Percentiles rank a stretch among this genome's conserved stretches.
phyloP scores from a whole-genome alignment of 2,888 invertebrate genomes.

The Lepeophtheirus nordmannii region DNA sequence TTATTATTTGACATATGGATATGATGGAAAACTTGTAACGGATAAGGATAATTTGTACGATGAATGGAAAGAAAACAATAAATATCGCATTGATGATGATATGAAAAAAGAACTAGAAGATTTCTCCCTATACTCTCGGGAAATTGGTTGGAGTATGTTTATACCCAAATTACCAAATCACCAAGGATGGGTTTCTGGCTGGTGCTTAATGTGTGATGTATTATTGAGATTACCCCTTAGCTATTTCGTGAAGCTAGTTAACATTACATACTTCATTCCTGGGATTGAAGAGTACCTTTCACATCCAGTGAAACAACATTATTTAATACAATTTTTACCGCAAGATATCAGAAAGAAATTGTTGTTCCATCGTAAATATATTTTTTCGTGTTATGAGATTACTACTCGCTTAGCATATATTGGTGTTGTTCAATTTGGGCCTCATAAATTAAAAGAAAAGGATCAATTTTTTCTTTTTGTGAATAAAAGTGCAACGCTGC shows the following conservation, averaged over 20 bases:
- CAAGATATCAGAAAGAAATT: conserved; percentile 39
- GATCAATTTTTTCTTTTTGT: conserved; percentile 50
- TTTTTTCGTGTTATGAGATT: conserved; percentile 43
- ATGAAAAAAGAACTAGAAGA: conserved; percentile 38
- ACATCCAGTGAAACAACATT: conserved; percentile 51
- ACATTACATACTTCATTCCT: conserved; percentile 43
- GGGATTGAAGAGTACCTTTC: conserved; percentile 44
- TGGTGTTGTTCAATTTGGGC: conserved; percentile 52
- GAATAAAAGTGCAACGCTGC: conserved; percentile 45
- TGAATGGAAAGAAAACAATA: conserved; percentile 30
- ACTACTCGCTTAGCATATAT: conserved; percentile 33
- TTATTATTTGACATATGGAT: conserved; percentile 50
- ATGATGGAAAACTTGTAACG: conserved; percentile 33
- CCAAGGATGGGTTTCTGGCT: conserved; percentile 38
- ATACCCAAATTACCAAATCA: conserved; percentile 49
- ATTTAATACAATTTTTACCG: conserved; percentile 44
- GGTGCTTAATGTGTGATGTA: conserved; percentile 53
- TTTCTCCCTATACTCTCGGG: conserved; percentile 35
- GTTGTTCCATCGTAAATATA: conserved; percentile 43
- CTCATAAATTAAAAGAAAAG: conserved; percentile 48
- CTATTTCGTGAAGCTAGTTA: conserved; percentile 50
- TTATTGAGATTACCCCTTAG: conserved; percentile 52
- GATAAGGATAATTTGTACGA: conserved; percentile 28
- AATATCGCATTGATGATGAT: conserved; percentile 33
- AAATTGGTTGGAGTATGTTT: conserved; percentile 53